phyloP scores from a whole-genome alignment of 1,140 invertebrate genomes.

The Ooceraea biroi region DNA sequence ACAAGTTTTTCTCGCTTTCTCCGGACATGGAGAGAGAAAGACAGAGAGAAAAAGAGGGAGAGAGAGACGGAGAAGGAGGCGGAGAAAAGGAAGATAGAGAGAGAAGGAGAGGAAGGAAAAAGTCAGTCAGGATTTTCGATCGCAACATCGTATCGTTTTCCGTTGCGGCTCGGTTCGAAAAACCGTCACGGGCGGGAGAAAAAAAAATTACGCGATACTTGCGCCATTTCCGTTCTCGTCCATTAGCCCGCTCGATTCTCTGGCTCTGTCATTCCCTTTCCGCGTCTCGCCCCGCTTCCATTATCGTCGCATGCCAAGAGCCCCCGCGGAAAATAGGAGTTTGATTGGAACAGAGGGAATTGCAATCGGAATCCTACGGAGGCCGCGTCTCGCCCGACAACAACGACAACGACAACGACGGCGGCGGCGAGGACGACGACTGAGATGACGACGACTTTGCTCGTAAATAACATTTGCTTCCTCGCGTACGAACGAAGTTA shows the following conservation, averaged over 20 bases:
- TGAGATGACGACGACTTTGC: slow-evolving; percentile 66
- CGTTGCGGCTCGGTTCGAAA: slow-evolving; percentile 26
- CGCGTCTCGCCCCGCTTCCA: slow-evolving; percentile 55
- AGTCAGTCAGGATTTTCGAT: slow-evolving; percentile 28
- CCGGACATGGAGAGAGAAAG: background rate
- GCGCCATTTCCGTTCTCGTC: slow-evolving; percentile 47
- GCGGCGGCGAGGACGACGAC: background rate
- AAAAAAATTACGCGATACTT: slow-evolving; percentile 49
- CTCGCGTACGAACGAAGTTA: slow-evolving; percentile 72
- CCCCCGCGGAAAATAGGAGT: slow-evolving; percentile 76
- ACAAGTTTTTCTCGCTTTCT: slow-evolving; percentile 4
- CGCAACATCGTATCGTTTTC: slow-evolving; percentile 38
- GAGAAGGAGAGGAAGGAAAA: background rate
- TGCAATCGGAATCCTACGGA: slow-evolving; percentile 76
- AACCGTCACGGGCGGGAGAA: slow-evolving; percentile 7
- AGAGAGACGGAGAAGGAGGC: too few relatives aligned
- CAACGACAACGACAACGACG: slow-evolving; percentile 10
- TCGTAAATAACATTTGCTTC: slow-evolving; percentile 79
- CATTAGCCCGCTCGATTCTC: slow-evolving; percentile 58
- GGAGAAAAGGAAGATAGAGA: too few relatives aligned
- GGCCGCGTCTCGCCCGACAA: slow-evolving; percentile 41
- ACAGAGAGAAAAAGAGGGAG: background rate
- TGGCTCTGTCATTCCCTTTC: slow-evolving; percentile 36
- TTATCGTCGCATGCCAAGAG: slow-evolving; percentile 73
- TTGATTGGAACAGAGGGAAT: slow-evolving; percentile 80